These are phyloP conservation scores for Microchirus variegatus DNA, from an alignment of 2,797 vertebrate genomes.

Conservation along the genomic window DNA sequence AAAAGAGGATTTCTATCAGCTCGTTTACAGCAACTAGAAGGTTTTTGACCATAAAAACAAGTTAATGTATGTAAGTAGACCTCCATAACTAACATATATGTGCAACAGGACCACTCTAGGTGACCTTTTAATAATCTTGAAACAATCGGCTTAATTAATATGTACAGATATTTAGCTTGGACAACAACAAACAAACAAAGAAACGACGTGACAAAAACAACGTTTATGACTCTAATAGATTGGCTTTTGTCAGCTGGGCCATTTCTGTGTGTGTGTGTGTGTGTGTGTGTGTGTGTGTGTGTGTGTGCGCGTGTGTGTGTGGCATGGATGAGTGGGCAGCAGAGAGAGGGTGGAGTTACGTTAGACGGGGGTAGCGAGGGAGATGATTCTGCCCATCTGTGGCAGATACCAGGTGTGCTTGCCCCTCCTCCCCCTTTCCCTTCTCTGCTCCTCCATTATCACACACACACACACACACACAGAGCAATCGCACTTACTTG, in stretches of 20 bases:
- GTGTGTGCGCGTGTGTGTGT: conserved; percentile 22
- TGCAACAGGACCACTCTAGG: too few relatives aligned
- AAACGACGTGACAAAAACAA: too few relatives aligned
- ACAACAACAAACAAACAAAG: too few relatives aligned
- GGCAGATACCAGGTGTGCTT: conserved; percentile 82
- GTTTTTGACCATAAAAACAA: too few relatives aligned
- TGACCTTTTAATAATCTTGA: too few relatives aligned
- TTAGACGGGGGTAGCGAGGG: conserved; percentile 61
- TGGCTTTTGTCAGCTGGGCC: conserved; percentile 56
- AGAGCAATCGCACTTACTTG: conserved; percentile 13
- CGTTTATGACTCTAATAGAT: too few relatives aligned
- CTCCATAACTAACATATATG: too few relatives aligned
- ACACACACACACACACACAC: conserved; percentile 41
- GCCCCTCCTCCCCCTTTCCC: conserved; percentile 32
- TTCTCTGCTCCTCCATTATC: conserved; percentile 55
- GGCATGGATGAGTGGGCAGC: conserved; percentile 39
- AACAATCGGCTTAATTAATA: too few relatives aligned
- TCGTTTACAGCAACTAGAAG: too few relatives aligned
- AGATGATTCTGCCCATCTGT: conserved; percentile 85
- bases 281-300: conserved; percentile 30
- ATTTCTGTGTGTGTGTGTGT: conserved; percentile 21
- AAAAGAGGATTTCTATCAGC: too few relatives aligned
- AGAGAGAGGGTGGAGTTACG: conserved; percentile 38
- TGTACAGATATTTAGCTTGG: too few relatives aligned
- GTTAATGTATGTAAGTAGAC: too few relatives aligned